phyloP scores from a whole-genome alignment of 2,113 vertebrate species.

The Astatoreochromis straeleni region DNA sequence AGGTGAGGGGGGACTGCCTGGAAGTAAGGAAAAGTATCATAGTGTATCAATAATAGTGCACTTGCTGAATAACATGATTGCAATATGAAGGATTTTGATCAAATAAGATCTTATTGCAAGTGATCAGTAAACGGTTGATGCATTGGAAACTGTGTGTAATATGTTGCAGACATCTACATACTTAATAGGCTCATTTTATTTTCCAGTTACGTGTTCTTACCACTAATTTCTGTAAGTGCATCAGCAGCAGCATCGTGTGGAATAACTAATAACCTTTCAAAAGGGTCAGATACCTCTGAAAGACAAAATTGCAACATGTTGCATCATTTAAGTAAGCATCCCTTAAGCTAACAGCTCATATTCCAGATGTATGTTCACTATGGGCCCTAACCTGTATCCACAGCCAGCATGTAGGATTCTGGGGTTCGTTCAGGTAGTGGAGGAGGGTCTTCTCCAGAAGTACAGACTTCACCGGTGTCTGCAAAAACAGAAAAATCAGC shows the following conservation, averaged over 20 bases:
- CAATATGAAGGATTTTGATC: neutral
- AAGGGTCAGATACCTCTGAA: neutral
- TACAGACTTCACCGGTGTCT: neutral
- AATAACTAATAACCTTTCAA: constrained; percentile 23
- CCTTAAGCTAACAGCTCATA: neutral
- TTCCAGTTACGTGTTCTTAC: neutral
- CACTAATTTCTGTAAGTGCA: neutral
- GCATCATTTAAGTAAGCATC: neutral
- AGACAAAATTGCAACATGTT: neutral
- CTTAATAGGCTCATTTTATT: neutral
- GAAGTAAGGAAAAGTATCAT: neutral
- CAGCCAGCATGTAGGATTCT: constrained; percentile 81
- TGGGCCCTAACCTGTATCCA: constrained; percentile 58
- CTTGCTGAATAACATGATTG: neutral
- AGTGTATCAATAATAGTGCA: neutral
- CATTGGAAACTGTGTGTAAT: neutral
- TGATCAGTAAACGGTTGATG: neutral
- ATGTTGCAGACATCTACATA: neutral
- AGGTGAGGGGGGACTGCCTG: constrained; percentile 57
- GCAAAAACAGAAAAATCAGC: neutral
- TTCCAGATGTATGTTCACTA: neutral
- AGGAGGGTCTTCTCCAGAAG: constrained; percentile 78
- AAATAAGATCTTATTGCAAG: neutral
- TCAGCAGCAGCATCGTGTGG: constrained; percentile 30
- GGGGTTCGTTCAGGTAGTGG: constrained; percentile 88